phyloP scores from a whole-genome alignment of 2,888 invertebrate species.

The Drosophila picticornis region DNA sequence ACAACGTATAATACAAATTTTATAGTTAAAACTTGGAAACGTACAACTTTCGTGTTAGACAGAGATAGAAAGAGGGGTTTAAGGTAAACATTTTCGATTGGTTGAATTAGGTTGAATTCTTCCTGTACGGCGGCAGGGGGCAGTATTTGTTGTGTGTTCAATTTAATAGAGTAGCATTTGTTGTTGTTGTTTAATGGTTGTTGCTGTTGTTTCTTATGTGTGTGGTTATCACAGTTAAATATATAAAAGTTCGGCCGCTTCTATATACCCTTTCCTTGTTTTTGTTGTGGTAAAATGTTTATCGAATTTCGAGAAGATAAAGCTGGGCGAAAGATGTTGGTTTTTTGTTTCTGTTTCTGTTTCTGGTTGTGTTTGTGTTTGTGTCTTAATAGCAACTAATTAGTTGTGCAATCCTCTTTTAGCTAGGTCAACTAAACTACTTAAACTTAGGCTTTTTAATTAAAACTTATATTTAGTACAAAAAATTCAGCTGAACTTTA shows the following conservation, averaged over 20 bases:
- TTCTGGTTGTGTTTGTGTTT: slow-evolving; percentile 21
- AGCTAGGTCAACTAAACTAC: slow-evolving; percentile 76
- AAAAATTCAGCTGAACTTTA: slow-evolving; percentile 69
- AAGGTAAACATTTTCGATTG: slow-evolving; percentile 7
- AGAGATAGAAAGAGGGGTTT: not conserved
- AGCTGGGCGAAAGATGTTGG: slow-evolving; percentile 34
- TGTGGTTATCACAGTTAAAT: slow-evolving; percentile 82
- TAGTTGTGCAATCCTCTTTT: slow-evolving; percentile 59
- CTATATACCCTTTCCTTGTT: slow-evolving; percentile 59
- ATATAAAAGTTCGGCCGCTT: slow-evolving; percentile 71
- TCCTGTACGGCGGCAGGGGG: slow-evolving; percentile 3
- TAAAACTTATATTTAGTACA: slow-evolving; percentile 68
- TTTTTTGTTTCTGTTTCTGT: slow-evolving; percentile 15
- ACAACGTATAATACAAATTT: slow-evolving; percentile 81
- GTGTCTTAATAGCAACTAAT: slow-evolving; percentile 27
- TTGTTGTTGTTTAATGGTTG: slow-evolving; percentile 4
- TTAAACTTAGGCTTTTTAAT: slow-evolving; percentile 67
- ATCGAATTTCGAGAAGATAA: slow-evolving; percentile 36
- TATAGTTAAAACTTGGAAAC: slow-evolving; percentile 63
- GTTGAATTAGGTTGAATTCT: slow-evolving; percentile 2
- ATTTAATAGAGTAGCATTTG: slow-evolving; percentile 1
- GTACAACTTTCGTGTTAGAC: slow-evolving; percentile 59
- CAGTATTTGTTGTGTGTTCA: slow-evolving; percentile 1
- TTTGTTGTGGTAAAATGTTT: slow-evolving; percentile 9
- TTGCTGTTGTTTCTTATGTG: slow-evolving; percentile 54